Evolutionary conservation across 2,113 vertebrate genomes (phyloP), one percentile per base, ranked within the genome.

Genomic region (Pseudolaguvia tuberculata): DNA sequence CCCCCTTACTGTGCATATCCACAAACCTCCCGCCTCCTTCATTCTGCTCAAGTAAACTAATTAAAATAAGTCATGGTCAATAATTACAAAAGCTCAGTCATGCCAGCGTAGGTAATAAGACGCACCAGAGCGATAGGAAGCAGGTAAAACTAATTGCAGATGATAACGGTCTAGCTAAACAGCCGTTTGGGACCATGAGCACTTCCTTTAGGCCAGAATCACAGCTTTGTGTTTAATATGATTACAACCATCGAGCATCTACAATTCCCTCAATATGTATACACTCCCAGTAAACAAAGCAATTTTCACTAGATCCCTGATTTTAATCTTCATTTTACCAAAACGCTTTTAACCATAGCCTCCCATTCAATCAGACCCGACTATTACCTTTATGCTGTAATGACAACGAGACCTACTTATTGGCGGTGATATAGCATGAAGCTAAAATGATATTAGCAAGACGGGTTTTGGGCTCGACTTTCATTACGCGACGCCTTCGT

Each of bases 141-240:
- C 61, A 90, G 89, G 90, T 91, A 89, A 85, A 89, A 88, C 89
- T 84, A 91, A 90, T 90, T 45, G 85, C 42, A 72, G 86, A 87
- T 85, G 88, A 92, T 91, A 86, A 85, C 74, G 85, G 85, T 84
- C 84, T 75, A 81, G 85, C 87, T 77, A 87, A 89, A 86, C 82
- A 69, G 73, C 70, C 72, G 61, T 77, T 78, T 65, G 77, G 76
- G 73, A 73, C 15, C 13, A 39, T 14, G 20, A 39, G 63, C 39
- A 25, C 61, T 55, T 50, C 70, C 76, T 75, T 52, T 42, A 55
- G 70, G 69, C 73, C 42, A 52, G 70, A 73, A 57, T 42, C 48
- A 27, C 61, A 51, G 63, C 70, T 77, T 70, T 72, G 58, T n/a
- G 45, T 72, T 77, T 80, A 80, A 80, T 74, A 77, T 69, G 48